Conservation (phyloP, 2,888 invertebrate genomes). For the Nineta flava region DNA sequence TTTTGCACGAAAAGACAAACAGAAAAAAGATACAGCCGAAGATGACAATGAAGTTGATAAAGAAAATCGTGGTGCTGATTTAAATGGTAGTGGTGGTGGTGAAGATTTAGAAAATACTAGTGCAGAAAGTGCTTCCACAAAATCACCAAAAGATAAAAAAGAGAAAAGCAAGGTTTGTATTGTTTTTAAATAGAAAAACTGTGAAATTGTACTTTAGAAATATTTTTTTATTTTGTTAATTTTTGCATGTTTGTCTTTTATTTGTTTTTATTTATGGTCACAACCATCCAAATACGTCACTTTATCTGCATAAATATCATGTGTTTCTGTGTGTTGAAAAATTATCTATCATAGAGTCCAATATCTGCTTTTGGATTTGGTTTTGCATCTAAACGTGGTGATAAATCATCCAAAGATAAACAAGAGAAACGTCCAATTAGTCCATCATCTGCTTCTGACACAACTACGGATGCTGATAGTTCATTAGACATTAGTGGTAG, state of each 20-base stretch:
- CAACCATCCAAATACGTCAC: conserved; percentile 13
- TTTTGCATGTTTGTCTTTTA: conserved; percentile 7
- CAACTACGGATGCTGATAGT: conserved; percentile 10
- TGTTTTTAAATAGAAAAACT: not conserved
- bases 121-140: conserved; percentile 20
- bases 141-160: conserved; percentile 30
- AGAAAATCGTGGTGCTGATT: conserved; percentile 25
- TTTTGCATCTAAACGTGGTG: conserved; percentile 28
- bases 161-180: conserved; percentile 32
- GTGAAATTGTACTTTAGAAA: not conserved
- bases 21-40: conserved; percentile 36
- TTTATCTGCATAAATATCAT: conserved; percentile 20
- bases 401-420: conserved; percentile 8
- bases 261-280: conserved; percentile 12
- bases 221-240: conserved; percentile 2
- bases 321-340: conserved; percentile 14
- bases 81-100: conserved; percentile 23
- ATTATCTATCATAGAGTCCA: conserved; percentile 27
- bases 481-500: conserved; percentile 18
- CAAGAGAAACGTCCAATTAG: conserved; percentile 25
- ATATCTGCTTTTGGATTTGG: conserved; percentile 30
- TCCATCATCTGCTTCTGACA: conserved; percentile 15
- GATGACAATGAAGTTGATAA: conserved; percentile 17
- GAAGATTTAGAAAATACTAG: conserved; percentile 16
- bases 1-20: conserved; percentile 37